Percentiles rank a stretch among this genome's conserved stretches.
These are phyloP conservation scores for Pristionchus exspectatus DNA, from an alignment of 2,888 invertebrate genomes.

Conservation along the genomic window DNA sequence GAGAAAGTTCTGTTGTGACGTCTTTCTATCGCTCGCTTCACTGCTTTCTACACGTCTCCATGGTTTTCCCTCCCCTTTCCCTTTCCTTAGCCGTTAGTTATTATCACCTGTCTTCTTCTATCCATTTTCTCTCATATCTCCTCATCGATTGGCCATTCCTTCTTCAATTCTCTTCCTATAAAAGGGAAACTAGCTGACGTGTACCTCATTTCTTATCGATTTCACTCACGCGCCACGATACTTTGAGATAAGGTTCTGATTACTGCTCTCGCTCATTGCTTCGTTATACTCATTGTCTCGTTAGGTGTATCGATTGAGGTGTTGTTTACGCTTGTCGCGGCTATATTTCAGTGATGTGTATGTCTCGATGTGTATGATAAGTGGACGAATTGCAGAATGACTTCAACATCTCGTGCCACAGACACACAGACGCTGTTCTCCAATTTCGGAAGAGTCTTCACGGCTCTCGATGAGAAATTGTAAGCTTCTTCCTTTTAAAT, in stretches of 20 bases:
- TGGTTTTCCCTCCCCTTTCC: neutral
- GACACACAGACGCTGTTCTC: slow-evolving; percentile 57
- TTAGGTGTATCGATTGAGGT: neutral
- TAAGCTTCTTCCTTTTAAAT: slow-evolving; percentile 50
- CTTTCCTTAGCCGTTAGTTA: neutral
- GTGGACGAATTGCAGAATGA: neutral
- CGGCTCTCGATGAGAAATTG: slow-evolving; percentile 68
- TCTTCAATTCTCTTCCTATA: neutral
- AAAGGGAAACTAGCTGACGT: slow-evolving; percentile 25
- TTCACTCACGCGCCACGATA: neutral
- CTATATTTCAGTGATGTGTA: neutral
- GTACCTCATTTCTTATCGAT: slow-evolving; percentile 34
- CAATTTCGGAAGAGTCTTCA: slow-evolving; percentile 65
- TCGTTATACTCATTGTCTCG: neutral
- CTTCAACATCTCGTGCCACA: slow-evolving; percentile 27
- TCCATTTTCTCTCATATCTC: neutral
- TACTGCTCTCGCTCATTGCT: neutral
- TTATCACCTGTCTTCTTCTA: neutral
- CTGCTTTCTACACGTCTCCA: neutral
- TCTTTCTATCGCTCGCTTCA: neutral
- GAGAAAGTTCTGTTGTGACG: slow-evolving; percentile 34
- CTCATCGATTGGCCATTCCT: neutral
- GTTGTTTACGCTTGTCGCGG: neutral
- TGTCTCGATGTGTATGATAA: neutral
- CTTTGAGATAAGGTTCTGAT: slow-evolving; percentile 34